Conservation (phyloP, 2,113 vertebrate species). For the Heptranchias perlo region DNA sequence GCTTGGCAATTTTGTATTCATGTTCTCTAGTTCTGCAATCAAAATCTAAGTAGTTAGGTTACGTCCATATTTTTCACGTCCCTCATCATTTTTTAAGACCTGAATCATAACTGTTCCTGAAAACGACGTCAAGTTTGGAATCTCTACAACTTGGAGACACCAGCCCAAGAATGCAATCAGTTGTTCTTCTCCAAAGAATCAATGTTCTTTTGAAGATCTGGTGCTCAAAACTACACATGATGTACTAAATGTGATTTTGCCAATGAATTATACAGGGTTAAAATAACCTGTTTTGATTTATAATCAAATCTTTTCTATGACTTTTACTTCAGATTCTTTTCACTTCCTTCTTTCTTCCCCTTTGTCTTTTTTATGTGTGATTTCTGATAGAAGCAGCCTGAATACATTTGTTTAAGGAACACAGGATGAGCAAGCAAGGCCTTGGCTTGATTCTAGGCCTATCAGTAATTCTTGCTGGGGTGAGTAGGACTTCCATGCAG, state of each 20-base stretch:
- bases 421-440: neutral
- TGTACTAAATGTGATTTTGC: neutral
- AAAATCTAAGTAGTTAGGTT: neutral
- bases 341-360: neutral
- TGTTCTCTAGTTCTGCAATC: neutral
- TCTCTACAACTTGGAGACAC: neutral
- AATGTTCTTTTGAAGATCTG: neutral
- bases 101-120: neutral
- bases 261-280: neutral
- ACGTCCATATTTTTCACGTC: too few species aligned
- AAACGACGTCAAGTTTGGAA: neutral
- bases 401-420: constrained; percentile 13
- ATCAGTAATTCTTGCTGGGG: neutral
- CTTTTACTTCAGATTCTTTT: neutral
- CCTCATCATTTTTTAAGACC: neutral
- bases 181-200: neutral
- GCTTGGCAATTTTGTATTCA: neutral
- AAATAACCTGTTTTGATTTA: neutral
- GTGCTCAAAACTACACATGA: neutral
- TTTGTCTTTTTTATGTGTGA: neutral
- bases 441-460: neutral
- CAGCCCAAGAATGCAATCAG: neutral
- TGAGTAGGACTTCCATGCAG: neutral
- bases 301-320: neutral
- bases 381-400: neutral